Evolutionary conservation across 2,888 invertebrate species (phyloP).

Genomic region (Cosmia pyralina): DNA sequence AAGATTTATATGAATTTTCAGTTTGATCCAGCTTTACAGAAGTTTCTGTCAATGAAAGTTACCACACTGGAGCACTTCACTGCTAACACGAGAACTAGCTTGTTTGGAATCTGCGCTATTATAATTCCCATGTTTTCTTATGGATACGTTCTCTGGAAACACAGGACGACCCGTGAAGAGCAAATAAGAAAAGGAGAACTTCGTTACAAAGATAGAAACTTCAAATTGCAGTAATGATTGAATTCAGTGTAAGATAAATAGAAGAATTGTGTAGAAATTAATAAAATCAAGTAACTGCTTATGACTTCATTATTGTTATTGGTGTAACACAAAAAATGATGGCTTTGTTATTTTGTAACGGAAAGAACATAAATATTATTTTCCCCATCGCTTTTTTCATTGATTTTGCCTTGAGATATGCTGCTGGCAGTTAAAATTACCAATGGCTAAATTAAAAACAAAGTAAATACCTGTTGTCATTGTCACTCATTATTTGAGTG

Average conservation of each 20-base stretch:
- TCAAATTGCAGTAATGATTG: slow-evolving; percentile 91
- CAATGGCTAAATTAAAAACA: not conserved
- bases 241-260: slow-evolving; percentile 38
- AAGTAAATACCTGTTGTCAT: not conserved
- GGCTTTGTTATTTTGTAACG: slow-evolving; percentile 9
- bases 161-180: slow-evolving; percentile 89
- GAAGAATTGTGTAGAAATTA: slow-evolving; percentile 58
- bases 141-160: slow-evolving; percentile 88
- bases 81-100: slow-evolving; percentile 90
- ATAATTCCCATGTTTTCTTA: slow-evolving; percentile 90
- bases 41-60: slow-evolving; percentile 93
- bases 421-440: slow-evolving; percentile 10
- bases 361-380: slow-evolving; percentile 19
- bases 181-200: slow-evolving; percentile 93
- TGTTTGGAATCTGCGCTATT: slow-evolving; percentile 87
- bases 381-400: not conserved
- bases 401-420: slow-evolving; percentile 18
- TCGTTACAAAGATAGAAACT: slow-evolving; percentile 93
- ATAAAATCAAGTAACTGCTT: slow-evolving; percentile 58
- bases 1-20: slow-evolving; percentile 82
- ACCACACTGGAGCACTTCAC: slow-evolving; percentile 92
- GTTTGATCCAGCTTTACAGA: slow-evolving; percentile 95
- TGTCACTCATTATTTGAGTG: slow-evolving; percentile 4
- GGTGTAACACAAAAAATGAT: no score
- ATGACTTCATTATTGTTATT: slow-evolving; percentile 20